These are phyloP conservation scores for Loriculus beryllinus DNA, from an alignment of 2,797 vertebrate species.

Conservation along the genomic window DNA sequence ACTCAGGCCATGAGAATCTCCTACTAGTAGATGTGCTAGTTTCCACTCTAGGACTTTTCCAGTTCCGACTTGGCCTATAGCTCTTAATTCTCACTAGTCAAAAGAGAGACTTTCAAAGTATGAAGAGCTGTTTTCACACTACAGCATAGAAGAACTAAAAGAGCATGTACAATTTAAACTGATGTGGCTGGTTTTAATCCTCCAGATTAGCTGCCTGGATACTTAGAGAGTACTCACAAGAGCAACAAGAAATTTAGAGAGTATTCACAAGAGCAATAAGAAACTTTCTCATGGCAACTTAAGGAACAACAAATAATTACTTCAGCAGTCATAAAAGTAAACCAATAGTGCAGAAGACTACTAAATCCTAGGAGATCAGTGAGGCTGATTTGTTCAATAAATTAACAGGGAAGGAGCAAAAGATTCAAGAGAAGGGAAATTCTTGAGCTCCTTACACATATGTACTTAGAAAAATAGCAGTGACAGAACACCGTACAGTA, in stretches of 20 bases:
- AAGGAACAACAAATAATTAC: conserved; percentile 23
- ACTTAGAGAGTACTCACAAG: background rate
- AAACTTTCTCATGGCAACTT: background rate
- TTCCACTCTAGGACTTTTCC: background rate
- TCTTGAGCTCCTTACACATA: background rate
- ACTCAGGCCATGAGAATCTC: background rate
- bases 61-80: background rate
- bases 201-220: background rate
- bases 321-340: background rate
- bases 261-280: background rate
- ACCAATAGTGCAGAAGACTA: background rate
- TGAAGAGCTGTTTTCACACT: background rate
- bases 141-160: background rate
- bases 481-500: background rate
- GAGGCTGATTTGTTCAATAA: background rate
- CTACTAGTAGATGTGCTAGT: background rate
- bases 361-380: background rate
- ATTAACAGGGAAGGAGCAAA: background rate
- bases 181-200: background rate
- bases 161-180: background rate
- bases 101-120: background rate
- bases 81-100: background rate
- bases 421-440: background rate
- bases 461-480: background rate
- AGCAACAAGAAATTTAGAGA: conserved; percentile 8